Evolutionary conservation across 1,140 invertebrate species (phyloP), one percentile per base, ranked within the genome.

Genomic region (Pomacea maculata): DNA sequence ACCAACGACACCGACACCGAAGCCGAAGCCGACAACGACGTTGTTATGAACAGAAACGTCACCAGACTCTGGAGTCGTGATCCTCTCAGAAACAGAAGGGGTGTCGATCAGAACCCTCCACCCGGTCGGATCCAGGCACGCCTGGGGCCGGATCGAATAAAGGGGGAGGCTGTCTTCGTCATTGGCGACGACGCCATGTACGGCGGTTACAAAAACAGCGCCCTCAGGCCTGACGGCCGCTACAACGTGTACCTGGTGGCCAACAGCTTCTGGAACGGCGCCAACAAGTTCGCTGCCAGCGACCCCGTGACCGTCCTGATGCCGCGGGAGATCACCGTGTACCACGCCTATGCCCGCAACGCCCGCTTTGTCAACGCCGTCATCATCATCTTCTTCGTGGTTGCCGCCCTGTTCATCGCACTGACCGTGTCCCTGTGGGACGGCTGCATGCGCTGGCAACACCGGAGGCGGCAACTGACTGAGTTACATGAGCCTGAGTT

Each of bases 51-150:
- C 57, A 61, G 57, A 17, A 17, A 61, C 4, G 57, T 17, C 57
- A 14, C 11, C 57, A 17, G 57, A 6, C 57, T 9, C 57, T 61
- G 57, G 57, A 61, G 57, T 11, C 57, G 57, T 1, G 11, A 61
- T 14, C 11, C 57, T 61, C 11, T 1, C 57, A 61, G 57, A 45
- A 45, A 80, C 86, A 87, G 81, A 71, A 81, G 45, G 45, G 5
- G 3, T 3, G 17, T 4, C 5, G 7, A 7, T 8, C 19, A 45
- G 34, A 75, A 14, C 25, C 25, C 67, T 15, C 75, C 75, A 7
- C 75, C 75, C 3, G 75, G 75, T 8, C n/a, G 21, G 75, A 77
- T 77, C 57, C 61, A 65, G 25, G 75, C 75, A 0, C 61, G 67
- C 6, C 75, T 77, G 7, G 34, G 9, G 1, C 71, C 71, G 5